Percentiles rank a stretch among this genome's conserved stretches.
Conservation (phyloP, 2,888 invertebrate genomes). For the Agonopterix heracliana region DNA sequence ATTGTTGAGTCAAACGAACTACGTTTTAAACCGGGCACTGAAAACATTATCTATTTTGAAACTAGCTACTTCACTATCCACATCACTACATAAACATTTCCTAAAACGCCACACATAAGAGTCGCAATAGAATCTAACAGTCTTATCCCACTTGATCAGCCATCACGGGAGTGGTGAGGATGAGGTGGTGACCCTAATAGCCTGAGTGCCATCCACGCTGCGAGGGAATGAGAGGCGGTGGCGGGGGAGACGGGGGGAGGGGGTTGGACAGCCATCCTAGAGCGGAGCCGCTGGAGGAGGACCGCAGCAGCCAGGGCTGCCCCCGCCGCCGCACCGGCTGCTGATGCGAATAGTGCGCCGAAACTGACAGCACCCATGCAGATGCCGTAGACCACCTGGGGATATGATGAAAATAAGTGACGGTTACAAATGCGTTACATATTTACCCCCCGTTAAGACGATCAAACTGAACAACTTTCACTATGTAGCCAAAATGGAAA, state of each 20-base stretch:
- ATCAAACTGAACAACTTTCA: too few species aligned
- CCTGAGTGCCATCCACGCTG: slow-evolving; percentile 85
- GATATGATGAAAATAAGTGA: slow-evolving; percentile 3
- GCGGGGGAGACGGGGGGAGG: slow-evolving; percentile 61
- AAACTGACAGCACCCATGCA: slow-evolving; percentile 94
- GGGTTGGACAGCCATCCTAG: slow-evolving; percentile 79
- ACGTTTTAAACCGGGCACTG: too few species aligned
- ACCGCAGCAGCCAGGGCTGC: slow-evolving; percentile 92
- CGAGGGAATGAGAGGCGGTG: slow-evolving; percentile 78
- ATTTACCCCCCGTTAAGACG: too few species aligned
- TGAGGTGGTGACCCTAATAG: slow-evolving; percentile 73
- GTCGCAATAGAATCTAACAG: slow-evolving; percentile 6
- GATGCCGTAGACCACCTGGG: slow-evolving; percentile 88
- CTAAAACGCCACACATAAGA: not conserved
- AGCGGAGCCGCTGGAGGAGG: slow-evolving; percentile 86
- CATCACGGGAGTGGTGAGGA: slow-evolving; percentile 49
- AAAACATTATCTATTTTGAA: not conserved
- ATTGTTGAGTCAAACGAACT: too few species aligned
- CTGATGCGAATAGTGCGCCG: slow-evolving; percentile 90
- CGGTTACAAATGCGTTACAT: not conserved
- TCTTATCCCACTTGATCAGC: slow-evolving; percentile 26
- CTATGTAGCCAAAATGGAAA: too few species aligned
- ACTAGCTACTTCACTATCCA: not conserved
- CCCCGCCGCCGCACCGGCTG: slow-evolving; percentile 90
- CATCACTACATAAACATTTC: not conserved